phyloP scores from a whole-genome alignment of 2,888 invertebrate species.

The Heliconius aoede region DNA sequence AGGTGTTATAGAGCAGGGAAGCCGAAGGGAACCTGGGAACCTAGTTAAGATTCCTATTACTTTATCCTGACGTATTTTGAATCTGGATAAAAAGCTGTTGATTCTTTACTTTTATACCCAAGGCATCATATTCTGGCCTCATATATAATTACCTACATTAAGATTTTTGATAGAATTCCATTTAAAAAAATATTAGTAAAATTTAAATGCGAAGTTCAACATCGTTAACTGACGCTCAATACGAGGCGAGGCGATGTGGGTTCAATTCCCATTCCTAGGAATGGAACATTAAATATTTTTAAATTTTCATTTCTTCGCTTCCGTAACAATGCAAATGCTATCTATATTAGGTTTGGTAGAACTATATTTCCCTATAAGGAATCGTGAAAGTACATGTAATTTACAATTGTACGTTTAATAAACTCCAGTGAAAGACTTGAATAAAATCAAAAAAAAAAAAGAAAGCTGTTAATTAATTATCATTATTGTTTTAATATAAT shows the following conservation, averaged over 20 bases:
- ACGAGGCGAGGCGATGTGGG: too few relatives aligned
- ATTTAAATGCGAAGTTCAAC: neutral
- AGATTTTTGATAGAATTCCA: neutral
- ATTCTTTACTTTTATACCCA: neutral
- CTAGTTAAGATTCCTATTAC: too few relatives aligned
- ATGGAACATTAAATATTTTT: too few relatives aligned
- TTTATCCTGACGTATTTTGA: neutral
- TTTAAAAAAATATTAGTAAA: neutral
- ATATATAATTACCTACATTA: neutral
- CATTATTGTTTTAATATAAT: neutral
- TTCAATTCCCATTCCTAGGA: too few relatives aligned
- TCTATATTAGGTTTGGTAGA: neutral
- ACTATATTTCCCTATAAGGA: neutral
- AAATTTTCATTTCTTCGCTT: too few relatives aligned
- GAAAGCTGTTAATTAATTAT: conserved; percentile 11
- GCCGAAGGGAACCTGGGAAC: too few relatives aligned
- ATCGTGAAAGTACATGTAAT: neutral
- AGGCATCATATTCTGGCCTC: too few relatives aligned
- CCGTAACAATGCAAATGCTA: too few relatives aligned
- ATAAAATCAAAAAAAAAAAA: neutral
- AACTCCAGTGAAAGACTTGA: neutral
- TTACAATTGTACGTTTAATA: neutral
- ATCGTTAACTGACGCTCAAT: neutral
- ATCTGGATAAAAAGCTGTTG: neutral
- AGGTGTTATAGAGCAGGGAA: too few relatives aligned